Evolutionary conservation across 2,113 vertebrate genomes (phyloP).

Genomic region (Gulo gulo): DNA sequence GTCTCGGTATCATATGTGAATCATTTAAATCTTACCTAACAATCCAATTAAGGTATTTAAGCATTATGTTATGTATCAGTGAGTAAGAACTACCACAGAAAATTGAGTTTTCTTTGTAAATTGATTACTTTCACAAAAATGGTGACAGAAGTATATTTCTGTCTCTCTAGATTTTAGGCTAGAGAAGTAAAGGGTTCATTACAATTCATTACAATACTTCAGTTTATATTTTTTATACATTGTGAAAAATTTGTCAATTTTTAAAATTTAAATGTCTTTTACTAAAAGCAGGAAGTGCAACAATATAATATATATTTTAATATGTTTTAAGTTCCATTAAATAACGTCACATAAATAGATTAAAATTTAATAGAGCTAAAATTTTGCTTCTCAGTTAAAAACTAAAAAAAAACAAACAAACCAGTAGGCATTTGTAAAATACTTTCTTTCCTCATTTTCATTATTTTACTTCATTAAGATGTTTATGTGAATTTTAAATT

Average conservation of each 20-base stretch:
- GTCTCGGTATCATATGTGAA: constrained; percentile 10
- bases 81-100: constrained; percentile 31
- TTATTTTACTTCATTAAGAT: constrained; percentile 32
- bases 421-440: neutral
- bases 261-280: constrained; percentile 5
- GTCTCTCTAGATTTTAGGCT: neutral
- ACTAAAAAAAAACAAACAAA: neutral
- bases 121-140: constrained; percentile 42
- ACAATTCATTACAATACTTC: neutral
- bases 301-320: neutral
- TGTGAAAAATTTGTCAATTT: neutral
- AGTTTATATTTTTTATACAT: neutral
- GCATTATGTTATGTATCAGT: constrained; percentile 35
- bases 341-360: neutral
- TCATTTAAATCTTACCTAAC: constrained; percentile 58
- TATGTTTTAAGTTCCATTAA: neutral
- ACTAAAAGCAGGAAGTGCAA: constrained; percentile 12
- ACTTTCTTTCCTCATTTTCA: neutral
- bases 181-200: neutral
- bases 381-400: neutral
- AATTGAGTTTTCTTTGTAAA: constrained; percentile 49
- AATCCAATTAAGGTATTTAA: constrained; percentile 51
- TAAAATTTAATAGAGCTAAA: constrained; percentile 34
- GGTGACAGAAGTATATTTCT: neutral
- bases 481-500: constrained; percentile 17